Evolutionary conservation across 2,113 vertebrate genomes (phyloP).

Genomic region (Manacus vitellinus): DNA sequence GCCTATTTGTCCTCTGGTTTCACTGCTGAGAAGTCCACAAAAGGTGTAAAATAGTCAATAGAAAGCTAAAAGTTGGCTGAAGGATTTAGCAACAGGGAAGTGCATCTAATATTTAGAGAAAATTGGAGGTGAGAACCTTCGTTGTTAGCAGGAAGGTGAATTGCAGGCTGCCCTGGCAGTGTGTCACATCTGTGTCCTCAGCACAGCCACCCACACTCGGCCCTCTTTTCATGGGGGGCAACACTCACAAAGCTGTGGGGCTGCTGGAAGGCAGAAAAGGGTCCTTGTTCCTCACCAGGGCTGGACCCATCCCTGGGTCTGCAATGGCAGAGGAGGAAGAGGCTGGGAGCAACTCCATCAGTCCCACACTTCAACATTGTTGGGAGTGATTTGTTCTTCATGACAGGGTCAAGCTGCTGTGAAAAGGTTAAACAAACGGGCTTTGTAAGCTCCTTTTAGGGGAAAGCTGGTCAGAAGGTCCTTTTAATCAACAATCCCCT

Average conservation of each 20-base stretch:
- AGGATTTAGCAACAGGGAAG: background rate
- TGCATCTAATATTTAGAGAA: background rate
- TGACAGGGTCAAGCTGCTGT: slow-evolving; percentile 92
- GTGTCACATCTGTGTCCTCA: background rate
- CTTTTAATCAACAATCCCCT: slow-evolving; percentile 59
- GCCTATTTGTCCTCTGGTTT: background rate
- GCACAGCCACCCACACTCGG: background rate
- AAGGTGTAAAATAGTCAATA: background rate
- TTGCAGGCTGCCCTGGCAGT: accelerated
- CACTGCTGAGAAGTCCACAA: background rate
- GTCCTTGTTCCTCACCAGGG: background rate
- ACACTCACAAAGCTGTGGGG: background rate
- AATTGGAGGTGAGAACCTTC: accelerated
- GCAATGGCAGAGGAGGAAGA: background rate
- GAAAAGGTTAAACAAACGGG: slow-evolving; percentile 93
- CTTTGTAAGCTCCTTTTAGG: slow-evolving; percentile 73
- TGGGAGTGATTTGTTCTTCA: slow-evolving; percentile 79
- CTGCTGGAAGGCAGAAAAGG: background rate
- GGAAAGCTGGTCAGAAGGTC: slow-evolving; percentile 64
- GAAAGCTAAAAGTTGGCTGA: background rate
- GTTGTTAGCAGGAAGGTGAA: background rate
- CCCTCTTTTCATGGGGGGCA: accelerated
- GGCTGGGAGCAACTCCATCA: background rate
- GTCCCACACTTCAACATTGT: slow-evolving; percentile 67
- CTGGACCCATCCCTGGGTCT: background rate